Evolutionary conservation across 2,797 vertebrate genomes (phyloP), one percentile per base, ranked within the genome.

Genomic region (Pygocentrus nattereri): DNA sequence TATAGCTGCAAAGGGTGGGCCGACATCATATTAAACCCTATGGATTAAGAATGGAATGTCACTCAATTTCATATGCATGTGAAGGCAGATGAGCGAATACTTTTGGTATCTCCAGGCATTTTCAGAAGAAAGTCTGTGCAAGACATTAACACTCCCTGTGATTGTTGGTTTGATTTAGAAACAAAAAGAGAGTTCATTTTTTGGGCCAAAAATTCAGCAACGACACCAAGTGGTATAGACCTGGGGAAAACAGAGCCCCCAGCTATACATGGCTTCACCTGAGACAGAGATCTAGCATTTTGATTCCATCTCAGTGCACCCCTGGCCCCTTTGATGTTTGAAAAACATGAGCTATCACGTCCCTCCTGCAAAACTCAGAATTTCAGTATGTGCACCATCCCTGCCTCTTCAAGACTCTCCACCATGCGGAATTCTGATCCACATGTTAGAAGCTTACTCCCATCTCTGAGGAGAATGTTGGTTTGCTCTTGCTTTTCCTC

Each of bases 401-500:
- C 59, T 58, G 21, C 21, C 19, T 56, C 59, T 23, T 25, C 52
- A 50, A 38, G 16, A 30, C 27, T 54, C 69, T 21, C 27, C 52
- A 41, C 18, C 27, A 30, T 47, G 44, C 64, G 44, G 11, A 54
- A 61, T 58, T 73, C 52, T 41, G 31, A 50, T 77, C 34, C 50
- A 64, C 65, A 72, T 61, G 34, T 76, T 80, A 62, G 69, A 85
- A 50, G 56, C 47, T 83, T 38, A 70, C 44, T 80, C 56, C 27
- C 50, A 31, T 83, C 84, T 64, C 84, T 11, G 27, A 64, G 81
- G 81, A 82, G 44, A 59, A 41, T 34, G 31, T 41, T 11, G n/a
- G 47, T 81, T 68, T 38, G 65, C 44, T 65, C 62, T 76, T 69
- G 44, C 65, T 80, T 47, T 69, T 83, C 31, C 76, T 79, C 74